These are phyloP conservation scores for Heterotilapia buettikoferi DNA, from an alignment of 2,113 vertebrate genomes.

Conservation along the genomic window DNA sequence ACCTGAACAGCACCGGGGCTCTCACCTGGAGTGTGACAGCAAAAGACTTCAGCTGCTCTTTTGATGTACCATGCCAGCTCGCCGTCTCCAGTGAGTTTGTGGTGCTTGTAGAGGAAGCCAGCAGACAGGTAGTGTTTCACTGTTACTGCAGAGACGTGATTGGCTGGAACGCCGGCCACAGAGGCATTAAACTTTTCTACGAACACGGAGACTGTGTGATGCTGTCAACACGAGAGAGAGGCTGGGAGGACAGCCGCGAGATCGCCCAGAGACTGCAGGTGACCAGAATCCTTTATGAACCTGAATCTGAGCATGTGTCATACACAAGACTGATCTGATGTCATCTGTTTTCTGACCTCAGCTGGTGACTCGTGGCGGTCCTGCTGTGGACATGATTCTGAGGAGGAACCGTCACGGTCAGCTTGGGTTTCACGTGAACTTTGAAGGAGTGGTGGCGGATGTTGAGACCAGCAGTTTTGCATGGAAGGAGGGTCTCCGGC, in stretches of 20 bases:
- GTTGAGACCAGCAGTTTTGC: background rate
- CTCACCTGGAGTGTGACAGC: background rate
- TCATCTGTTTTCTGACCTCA: background rate
- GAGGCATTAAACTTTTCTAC: background rate
- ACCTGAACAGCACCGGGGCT: background rate
- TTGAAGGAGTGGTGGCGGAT: background rate
- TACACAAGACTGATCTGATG: background rate
- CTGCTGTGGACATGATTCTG: background rate
- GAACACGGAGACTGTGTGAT: background rate
- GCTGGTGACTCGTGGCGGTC: background rate
- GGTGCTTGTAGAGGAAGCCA: background rate
- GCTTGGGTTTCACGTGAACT: background rate
- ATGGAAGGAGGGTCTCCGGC: background rate
- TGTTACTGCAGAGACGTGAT: background rate
- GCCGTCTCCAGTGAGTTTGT: background rate
- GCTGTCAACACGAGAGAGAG: background rate
- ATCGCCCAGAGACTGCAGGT: background rate
- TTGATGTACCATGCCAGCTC: background rate
- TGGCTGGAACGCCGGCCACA: background rate
- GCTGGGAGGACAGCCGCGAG: background rate
- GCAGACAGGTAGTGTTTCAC: background rate
- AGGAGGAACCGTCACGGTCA: background rate
- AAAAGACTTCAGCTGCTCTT: background rate
- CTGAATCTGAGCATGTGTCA: background rate
- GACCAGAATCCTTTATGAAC: background rate